Base-by-base conservation (phyloP, 2,888 invertebrate species). In the Caradrina clavipalpis region DNA sequence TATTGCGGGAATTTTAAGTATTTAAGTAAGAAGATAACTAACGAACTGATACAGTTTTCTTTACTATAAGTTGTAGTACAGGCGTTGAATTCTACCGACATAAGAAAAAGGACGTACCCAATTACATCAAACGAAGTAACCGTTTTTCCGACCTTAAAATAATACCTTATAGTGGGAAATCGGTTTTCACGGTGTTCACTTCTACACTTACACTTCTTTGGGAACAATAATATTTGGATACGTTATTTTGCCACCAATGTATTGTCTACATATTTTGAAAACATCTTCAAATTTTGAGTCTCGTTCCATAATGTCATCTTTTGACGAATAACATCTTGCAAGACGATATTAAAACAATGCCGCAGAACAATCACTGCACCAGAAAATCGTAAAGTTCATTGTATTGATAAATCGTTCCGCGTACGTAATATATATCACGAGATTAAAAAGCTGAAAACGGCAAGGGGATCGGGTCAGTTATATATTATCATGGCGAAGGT, bases 381-480 rank as follows among this genome's bases (percentile, higher is more conserved):
- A 78, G 76, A 80, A 81, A 86, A 86, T 84, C 69, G 81, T 86
- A 86, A 85, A 86, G 86, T 84, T 84, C 81, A 85, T 87, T 89
- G 85, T 86, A 88, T 88, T 90, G 87, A 88, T 89, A 89, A 89
- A 89, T 85, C 86, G 88, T 87, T 89, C 83, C 82, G 81, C 81
- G 83, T 83, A 74, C 81, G 81, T 75, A 74, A 81, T 78, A 90
- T 92, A 91, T 91, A 91, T 91, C 91, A 89, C 82, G 69, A 87
- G 90, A 91, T 92, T 91, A 91, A 91, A 92, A 91, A 90, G 87
- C 88, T 87, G 86, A 86, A 88, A 89, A 86, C 83, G 88, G 85
- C 82, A 79, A 84, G 83, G 82, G 85, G 83, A 84, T 83, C 76
- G 88, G 90, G 88, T 88, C 88, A 85, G 90, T 87, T 79, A 90